Percentiles rank a stretch among this genome's conserved stretches.
Conservation (phyloP, 2,797 vertebrate species). For the Phaenicophaeus curvirostris region DNA sequence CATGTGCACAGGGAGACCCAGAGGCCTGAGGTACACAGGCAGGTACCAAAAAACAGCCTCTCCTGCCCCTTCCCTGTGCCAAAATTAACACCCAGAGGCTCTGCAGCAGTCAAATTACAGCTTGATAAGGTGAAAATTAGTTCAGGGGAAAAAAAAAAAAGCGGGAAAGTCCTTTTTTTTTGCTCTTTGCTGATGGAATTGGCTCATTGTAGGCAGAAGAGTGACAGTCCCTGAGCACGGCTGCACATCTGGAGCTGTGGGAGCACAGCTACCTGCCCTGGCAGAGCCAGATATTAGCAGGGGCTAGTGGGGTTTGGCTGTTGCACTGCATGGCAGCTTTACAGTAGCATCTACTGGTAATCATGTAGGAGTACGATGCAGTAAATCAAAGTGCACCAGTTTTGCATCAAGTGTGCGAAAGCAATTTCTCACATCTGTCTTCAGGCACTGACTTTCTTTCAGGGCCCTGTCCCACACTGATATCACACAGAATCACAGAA, state of each 20-base stretch:
- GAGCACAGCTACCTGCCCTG: not conserved
- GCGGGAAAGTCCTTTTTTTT: accelerated
- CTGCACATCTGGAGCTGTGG: not conserved
- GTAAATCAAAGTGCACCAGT: not conserved
- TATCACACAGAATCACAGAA: too few species aligned
- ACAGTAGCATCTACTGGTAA: slow-evolving; percentile 3
- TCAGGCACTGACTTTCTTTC: not conserved
- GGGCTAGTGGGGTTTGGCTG: not conserved
- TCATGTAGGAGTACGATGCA: not conserved
- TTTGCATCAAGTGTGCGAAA: slow-evolving; percentile 4
- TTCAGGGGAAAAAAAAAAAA: accelerated
- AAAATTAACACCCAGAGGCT: not conserved
- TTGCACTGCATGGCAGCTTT: not conserved
- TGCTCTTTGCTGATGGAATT: not conserved
- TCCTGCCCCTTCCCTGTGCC: not conserved
- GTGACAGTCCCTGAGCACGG: not conserved
- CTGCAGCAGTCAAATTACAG: not conserved
- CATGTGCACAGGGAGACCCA: not conserved
- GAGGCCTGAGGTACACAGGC: not conserved
- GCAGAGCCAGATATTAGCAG: not conserved
- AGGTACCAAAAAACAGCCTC: not conserved
- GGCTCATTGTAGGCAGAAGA: not conserved
- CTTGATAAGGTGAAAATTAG: not conserved
- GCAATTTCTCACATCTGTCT: not conserved
- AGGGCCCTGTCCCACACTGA: not conserved